Evolutionary conservation across 2,888 invertebrate genomes (phyloP), one percentile per base, ranked within the genome.

Genomic region (Catocala nupta): DNA sequence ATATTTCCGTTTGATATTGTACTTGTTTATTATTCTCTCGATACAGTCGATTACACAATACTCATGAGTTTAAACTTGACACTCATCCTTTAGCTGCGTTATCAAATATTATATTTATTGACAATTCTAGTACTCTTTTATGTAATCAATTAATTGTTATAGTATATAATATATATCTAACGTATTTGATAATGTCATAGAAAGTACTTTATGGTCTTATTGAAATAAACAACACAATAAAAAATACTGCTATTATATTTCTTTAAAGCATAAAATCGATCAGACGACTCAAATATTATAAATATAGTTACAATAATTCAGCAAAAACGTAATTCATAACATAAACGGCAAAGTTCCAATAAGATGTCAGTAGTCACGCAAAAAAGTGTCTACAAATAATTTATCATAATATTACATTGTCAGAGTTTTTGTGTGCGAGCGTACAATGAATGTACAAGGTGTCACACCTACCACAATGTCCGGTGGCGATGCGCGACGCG

Each of bases 1-100:
- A 90, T 90, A 89, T 89, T 90, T 91, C 92, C 90, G 92, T 88
- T 90, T 83, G 82, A 89, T 88, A 85, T 86, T 84, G 84, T 82
- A 64, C 77, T 81, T 85, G 83, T 85, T 85, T 86, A 86, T 84
- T 85, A 86, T 86, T 83, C 83, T 73, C 75, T 77, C 65, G 68
- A 85, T 86, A 85, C 84, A 84, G 72, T 84, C 81, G 77, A 71
- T 76, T 70, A 83, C 83, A 86, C 77, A 80, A 81, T 75, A 71
- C 68, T 75, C 79, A 59, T 65, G 59, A 70, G 67, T 70, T 48
- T 55, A 65, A 50, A 72, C 63, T 52, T 65, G 62, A 74, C 59
- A 50, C 11, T 44, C 44, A 44, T n/a, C 12, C 10, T 44, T 44
- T n/a, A n/a, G 0, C 44, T 44, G n/a, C 12, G 5, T 50, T 57